These are phyloP conservation scores for Microctenopoma stevenorrisi DNA, from an alignment of 2,797 vertebrate species.

Conservation along the genomic window DNA sequence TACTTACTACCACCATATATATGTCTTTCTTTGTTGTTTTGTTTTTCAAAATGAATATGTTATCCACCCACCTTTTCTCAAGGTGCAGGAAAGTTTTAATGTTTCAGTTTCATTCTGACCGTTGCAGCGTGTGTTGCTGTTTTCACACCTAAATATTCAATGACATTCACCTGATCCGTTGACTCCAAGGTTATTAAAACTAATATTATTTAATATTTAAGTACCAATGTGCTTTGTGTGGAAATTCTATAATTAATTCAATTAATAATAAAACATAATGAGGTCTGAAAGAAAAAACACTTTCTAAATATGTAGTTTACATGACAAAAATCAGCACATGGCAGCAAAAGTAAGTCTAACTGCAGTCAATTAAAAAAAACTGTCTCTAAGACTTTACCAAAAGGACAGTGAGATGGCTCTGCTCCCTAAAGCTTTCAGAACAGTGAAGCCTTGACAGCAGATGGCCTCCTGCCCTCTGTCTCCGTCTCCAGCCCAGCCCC, in stretches of 20 bases:
- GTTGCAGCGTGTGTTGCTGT: neutral
- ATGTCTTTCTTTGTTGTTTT: slow-evolving; percentile 10
- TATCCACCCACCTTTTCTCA: slow-evolving; percentile 24
- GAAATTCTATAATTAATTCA: neutral
- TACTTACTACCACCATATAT: slow-evolving; percentile 7
- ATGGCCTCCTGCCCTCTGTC: slow-evolving; percentile 31
- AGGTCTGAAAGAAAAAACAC: neutral
- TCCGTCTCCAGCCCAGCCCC: slow-evolving; percentile 13
- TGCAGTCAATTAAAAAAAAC: neutral
- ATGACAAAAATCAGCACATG: neutral
- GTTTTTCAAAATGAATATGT: slow-evolving; percentile 23
- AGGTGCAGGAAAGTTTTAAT: slow-evolving; percentile 16
- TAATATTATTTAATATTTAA: too few species aligned
- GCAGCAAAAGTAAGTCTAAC: slow-evolving; percentile 24
- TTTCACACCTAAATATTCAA: slow-evolving; percentile 9
- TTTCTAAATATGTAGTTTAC: neutral
- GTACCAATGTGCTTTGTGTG: neutral
- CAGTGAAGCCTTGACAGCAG: slow-evolving; percentile 26
- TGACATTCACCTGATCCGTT: too few species aligned
- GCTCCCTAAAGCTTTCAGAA: slow-evolving; percentile 34
- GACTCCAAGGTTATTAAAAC: too few species aligned
- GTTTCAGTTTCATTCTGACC: slow-evolving; percentile 12
- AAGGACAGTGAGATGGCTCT: slow-evolving; percentile 25
- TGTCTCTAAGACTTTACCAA: slow-evolving; percentile 18
- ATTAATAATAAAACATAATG: neutral